These are phyloP conservation scores for Mythimna lalbum DNA, from an alignment of 2,888 invertebrate species.

Conservation along the genomic window DNA sequence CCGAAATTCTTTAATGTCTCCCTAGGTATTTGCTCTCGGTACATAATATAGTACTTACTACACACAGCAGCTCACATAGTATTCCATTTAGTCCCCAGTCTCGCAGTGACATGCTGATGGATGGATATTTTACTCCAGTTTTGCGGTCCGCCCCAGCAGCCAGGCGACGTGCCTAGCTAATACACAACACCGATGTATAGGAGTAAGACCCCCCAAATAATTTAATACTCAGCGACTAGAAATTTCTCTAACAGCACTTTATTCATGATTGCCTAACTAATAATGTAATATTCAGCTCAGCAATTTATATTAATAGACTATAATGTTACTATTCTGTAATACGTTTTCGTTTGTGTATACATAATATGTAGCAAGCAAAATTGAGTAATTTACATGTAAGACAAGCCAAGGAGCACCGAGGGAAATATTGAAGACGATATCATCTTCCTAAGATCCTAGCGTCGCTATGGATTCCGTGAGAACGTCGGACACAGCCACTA, in stretches of 20 bases:
- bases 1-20: conserved; percentile 36
- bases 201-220: conserved; percentile 38
- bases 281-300: conserved; percentile 48
- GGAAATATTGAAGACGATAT: conserved; percentile 16
- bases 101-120: conserved; percentile 58
- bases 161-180: conserved; percentile 31
- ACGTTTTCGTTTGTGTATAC: conserved; percentile 20
- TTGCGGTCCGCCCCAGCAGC: conserved; percentile 38
- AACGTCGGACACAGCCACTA: conserved; percentile 5
- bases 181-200: conserved; percentile 39
- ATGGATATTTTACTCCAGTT: conserved; percentile 58
- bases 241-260: conserved; percentile 37
- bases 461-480: conserved; percentile 3
- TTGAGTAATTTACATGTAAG: conserved; percentile 30
- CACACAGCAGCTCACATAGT: conserved; percentile 35
- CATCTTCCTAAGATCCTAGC: conserved; percentile 8
- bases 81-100: conserved; percentile 50
- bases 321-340: conserved; percentile 28
- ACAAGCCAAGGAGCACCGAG: conserved; percentile 6
- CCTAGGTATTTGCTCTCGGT: conserved; percentile 33
- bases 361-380: conserved; percentile 17
- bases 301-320: conserved; percentile 34
- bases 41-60: conserved; percentile 32
- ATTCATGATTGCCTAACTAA: conserved; percentile 13
- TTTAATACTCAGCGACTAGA: conserved; percentile 23